A percentile compares a stretch with the other conserved stretches of the same genome.
phyloP scores from a whole-genome alignment of 2,113 vertebrate genomes.

The Copsychus sechellarum region DNA sequence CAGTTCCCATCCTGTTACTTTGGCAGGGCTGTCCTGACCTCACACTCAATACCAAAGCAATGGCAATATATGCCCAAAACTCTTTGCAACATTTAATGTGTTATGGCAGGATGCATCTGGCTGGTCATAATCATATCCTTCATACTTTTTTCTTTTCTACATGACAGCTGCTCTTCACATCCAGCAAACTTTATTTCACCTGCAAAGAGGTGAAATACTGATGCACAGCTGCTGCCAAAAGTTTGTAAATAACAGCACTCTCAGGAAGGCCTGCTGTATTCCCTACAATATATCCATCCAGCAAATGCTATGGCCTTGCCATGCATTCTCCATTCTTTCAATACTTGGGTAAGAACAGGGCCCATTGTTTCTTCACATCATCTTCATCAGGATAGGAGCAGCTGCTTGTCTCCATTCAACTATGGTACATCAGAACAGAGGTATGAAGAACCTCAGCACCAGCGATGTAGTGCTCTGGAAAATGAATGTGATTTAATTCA shows the following conservation, averaged over 20 bases:
- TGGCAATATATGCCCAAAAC: background rate
- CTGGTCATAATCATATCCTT: background rate
- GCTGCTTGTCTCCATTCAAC: background rate
- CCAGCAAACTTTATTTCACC: background rate
- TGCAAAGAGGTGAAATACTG: background rate
- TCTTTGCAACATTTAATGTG: background rate
- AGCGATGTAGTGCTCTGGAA: background rate
- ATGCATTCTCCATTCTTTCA: background rate
- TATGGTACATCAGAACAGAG: background rate
- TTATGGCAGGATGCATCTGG: background rate
- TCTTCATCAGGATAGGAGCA: background rate
- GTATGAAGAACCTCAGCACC: background rate
- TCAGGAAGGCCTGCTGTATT: background rate
- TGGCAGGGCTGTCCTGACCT: background rate
- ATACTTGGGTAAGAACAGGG: background rate
- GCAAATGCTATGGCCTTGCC: rapidly evolving
- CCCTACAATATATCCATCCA: background rate
- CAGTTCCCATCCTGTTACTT: background rate
- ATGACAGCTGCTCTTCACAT: background rate
- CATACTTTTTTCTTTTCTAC: background rate
- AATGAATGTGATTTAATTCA: background rate
- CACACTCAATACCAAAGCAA: background rate
- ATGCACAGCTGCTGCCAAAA: background rate
- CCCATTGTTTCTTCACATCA: background rate
- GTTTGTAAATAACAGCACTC: background rate